Evolutionary conservation across 2,888 invertebrate genomes (phyloP), one percentile per base, ranked within the genome.

Genomic region (Rhamnusium bicolor): DNA sequence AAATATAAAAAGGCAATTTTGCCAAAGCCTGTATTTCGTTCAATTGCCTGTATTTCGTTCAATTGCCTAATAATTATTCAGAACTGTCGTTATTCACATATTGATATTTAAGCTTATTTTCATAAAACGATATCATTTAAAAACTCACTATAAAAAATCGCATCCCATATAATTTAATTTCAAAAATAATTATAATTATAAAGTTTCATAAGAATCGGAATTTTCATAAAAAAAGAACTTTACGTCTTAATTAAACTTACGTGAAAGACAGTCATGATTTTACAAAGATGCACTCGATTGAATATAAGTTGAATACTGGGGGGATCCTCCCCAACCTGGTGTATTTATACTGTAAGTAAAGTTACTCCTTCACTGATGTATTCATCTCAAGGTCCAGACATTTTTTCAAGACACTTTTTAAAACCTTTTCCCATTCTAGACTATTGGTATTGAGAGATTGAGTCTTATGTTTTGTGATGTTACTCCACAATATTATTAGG

Each of bases 291-390:
- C 69, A 73, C 76, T 70, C 73, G 54, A 73, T 62, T 69, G 49
- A 53, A 56, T 19, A 32, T 51, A 63, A 46, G 47, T 53, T 40
- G 49, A 54, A 54, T 66, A 80, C 78, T 78, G 76, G 72, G 72
- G 72, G 71, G 60, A 70, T 32, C 71, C 70, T 75, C 75, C 80
- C 77, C 77, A 68, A 69, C 69, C 18, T 29, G 18, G 54, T 12
- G 75, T 82, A 80, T 82, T 79, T 82, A 82, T 82, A 82, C 56
- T 73, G 73, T 76, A 75, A 72, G 68, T n/a, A 60, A 61, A 61
- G 46, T 69, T 74, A 78, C 73, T 81, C 79, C 77, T 79, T 79
- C 79, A 79, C 78, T 68, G 63, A 61, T 71, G 54, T 47, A 69
- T 53, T 71, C 62, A 54, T 75, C 74, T 78, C 81, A 81, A 81